Percentiles rank a stretch among this genome's conserved stretches.
Conservation (phyloP, 2,113 vertebrate genomes). For the Sapajus apella region DNA sequence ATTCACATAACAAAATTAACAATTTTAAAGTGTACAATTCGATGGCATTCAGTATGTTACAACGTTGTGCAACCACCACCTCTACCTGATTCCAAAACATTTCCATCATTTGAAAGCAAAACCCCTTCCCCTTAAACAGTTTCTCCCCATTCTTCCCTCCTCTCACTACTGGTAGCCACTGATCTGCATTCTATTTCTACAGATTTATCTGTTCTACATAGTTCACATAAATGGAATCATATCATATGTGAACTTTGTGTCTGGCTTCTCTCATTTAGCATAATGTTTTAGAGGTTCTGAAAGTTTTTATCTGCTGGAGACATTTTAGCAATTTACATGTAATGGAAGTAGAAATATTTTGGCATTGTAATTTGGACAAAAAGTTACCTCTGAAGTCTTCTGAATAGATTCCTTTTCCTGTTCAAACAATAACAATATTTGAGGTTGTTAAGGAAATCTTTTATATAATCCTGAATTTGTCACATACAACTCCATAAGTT, state of each 20-base stretch:
- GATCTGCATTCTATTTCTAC: not conserved
- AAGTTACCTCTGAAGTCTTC: slow-evolving; percentile 85
- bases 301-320: not conserved
- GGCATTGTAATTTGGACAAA: not conserved
- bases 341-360: not conserved
- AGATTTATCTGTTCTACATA: not conserved
- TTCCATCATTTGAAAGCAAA: not conserved
- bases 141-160: not conserved
- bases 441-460: slow-evolving; percentile 16
- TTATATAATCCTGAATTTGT: not conserved
- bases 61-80: not conserved
- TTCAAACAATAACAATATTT: slow-evolving; percentile 62
- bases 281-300: not conserved
- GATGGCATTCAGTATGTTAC: not conserved
- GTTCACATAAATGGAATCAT: not conserved
- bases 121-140: too few relatives aligned
- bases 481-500: not conserved
- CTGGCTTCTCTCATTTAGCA: not conserved
- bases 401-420: slow-evolving; percentile 82
- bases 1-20: not conserved
- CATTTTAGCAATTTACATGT: not conserved
- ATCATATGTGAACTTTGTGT: not conserved
- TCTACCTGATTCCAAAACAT: not conserved
- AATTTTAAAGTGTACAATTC: not conserved
- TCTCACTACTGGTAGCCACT: not conserved